A percentile compares a stretch with the other conserved stretches of the same genome.
phyloP scores from a whole-genome alignment of 2,888 invertebrate species.

The Rhyacophila evoluta region DNA sequence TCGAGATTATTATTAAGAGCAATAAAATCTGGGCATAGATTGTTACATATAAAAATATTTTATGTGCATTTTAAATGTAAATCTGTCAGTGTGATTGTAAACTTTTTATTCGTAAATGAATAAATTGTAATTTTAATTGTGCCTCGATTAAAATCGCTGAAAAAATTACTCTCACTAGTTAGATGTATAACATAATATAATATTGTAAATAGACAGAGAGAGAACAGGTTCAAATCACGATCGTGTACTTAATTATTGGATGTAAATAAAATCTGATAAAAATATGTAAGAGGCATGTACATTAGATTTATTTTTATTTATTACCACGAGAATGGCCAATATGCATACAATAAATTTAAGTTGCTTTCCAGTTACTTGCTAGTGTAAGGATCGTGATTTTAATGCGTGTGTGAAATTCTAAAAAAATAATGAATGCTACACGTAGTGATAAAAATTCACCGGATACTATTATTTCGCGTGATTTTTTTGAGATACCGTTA shows the following conservation, averaged over 20 bases:
- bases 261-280: conserved; percentile 4
- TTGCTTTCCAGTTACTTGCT: background rate
- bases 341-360: too few relatives aligned
- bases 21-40: too few relatives aligned
- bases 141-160: background rate
- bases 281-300: background rate
- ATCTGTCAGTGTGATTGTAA: background rate
- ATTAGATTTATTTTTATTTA: background rate
- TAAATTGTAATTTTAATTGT: background rate
- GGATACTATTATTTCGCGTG: too few relatives aligned
- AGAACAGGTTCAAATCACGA: conserved; percentile 1
- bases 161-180: conserved; percentile 4
- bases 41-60: too few relatives aligned
- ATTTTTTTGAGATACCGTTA: too few relatives aligned
- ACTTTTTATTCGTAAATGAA: background rate
- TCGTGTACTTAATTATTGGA: conserved; percentile 1
- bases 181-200: background rate
- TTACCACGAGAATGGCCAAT: background rate
- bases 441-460: too few relatives aligned
- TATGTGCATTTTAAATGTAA: background rate
- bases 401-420: background rate
- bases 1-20: too few relatives aligned
- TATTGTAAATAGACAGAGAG: too few relatives aligned
- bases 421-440: background rate
- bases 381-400: background rate